Base-by-base conservation (phyloP, 23 tunicate species). In the Corella eumyota region DNA sequence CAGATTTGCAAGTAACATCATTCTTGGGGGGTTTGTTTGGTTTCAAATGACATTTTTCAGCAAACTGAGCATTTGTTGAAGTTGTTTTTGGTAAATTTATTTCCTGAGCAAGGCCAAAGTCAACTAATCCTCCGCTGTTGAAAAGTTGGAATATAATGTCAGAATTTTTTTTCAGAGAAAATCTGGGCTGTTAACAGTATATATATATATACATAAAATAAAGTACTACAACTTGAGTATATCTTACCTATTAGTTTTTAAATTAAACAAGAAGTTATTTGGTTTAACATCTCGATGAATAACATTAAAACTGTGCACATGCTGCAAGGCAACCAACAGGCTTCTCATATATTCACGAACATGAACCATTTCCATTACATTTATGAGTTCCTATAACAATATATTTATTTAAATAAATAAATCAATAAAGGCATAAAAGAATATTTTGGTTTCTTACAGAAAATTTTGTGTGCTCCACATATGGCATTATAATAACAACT, bases 201-300 rank as follows among this genome's bases (percentile, higher is more conserved):
- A 53, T 53, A 29, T 29, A 25, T 9, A 60, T 7, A 25, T 25
- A 25, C 28, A 60, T n/a, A n/a, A n/a, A n/a, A n/a, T n/a, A n/a
- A n/a, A n/a, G n/a, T n/a, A n/a, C n/a, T n/a, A n/a, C n/a, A n/a
- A n/a, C n/a, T n/a, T n/a, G n/a, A n/a, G n/a, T 6, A 5, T 11
- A 1, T 36, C 81, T 71, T 61, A 88, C 96, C 61, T 36, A 57
- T 61, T 68, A 1, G 87, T 63, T 62, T 88, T 67, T 34, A 61
- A 13, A 44, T 88, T 71, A 49, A 74, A 88, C 4, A 88, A 63
- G 38, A 88, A 88, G 60, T 88, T 88, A 66, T 74, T 78, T 6
- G 96, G 96, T 58, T 88, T 88, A 24, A 88, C 88, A 68, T 88
- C 96, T 11, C 96, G 71, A 46, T 88, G 96, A 11, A 88, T 79